Conservation (phyloP, 2,797 vertebrate genomes). For the Enteromius treurensis region DNA sequence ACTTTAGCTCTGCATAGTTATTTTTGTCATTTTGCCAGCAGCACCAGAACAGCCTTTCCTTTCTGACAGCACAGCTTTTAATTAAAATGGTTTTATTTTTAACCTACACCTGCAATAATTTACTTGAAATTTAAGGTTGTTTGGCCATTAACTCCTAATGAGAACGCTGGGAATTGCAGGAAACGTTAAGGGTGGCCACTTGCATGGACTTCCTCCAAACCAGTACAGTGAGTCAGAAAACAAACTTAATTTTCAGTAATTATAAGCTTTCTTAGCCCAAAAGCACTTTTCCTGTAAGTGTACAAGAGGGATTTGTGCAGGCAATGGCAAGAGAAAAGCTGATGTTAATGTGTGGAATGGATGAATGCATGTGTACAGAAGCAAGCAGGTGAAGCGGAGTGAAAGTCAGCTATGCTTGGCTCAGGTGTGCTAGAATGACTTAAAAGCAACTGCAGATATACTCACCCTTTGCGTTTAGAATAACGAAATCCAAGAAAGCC, state of each 20-base stretch:
- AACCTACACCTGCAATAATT: not conserved
- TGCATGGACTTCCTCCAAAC: not conserved
- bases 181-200: not conserved
- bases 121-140: not conserved
- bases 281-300: not conserved
- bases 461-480: conserved; percentile 74
- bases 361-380: conserved; percentile 5
- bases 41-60: not conserved
- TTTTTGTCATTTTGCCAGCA: conserved; percentile 26
- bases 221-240: not conserved
- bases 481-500: no score
- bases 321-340: not conserved
- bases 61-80: not conserved
- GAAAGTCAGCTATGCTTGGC: not conserved
- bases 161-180: not conserved
- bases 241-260: not conserved
- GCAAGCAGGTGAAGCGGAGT: not conserved
- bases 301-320: not conserved
- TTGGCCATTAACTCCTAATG: not conserved
- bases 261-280: not conserved
- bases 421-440: not conserved
- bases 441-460: conserved; percentile 20
- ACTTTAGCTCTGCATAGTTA: conserved; percentile 5
- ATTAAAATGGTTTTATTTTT: not conserved
- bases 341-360: not conserved